phyloP scores from a whole-genome alignment of 1,140 invertebrate species.

The Pseudomyrmex flavicornis region DNA sequence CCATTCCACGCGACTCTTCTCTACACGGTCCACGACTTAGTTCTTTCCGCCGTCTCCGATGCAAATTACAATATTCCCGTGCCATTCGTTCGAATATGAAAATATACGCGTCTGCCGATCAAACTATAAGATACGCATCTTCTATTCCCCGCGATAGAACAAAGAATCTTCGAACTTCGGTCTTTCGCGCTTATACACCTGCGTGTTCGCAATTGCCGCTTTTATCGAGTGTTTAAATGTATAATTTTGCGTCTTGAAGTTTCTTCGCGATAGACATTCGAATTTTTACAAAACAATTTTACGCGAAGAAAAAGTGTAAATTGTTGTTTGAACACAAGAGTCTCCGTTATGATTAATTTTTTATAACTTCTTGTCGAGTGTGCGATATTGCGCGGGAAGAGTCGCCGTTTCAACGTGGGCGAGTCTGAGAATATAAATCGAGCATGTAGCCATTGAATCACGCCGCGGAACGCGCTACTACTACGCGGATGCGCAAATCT shows the following conservation, averaged over 20 bases:
- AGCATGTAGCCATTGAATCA: constrained; percentile 36
- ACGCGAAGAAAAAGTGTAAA: neutral
- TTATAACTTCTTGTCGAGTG: constrained; percentile 25
- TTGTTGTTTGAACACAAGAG: too few species aligned
- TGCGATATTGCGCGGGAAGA: neutral
- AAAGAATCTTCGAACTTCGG: neutral
- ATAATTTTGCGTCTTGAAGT: neutral
- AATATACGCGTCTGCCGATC: constrained; percentile 82
- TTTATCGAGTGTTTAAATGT: neutral
- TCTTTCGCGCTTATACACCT: neutral
- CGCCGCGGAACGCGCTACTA: neutral
- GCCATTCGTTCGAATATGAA: constrained; percentile 81
- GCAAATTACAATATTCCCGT: constrained; percentile 85
- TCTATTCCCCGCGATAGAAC: constrained; percentile 7
- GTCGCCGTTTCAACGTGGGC: constrained; percentile 3
- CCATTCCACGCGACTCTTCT: constrained; percentile 51
- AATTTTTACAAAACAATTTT: constrained; percentile 2
- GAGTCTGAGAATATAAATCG: constrained; percentile 37
- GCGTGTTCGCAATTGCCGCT: neutral
- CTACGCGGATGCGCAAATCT: constrained; percentile 32
- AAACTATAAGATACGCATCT: constrained; percentile 76
- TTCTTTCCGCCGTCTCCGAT: constrained; percentile 82
- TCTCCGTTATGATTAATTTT: neutral
- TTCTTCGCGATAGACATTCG: neutral
- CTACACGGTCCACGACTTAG: constrained; percentile 76